Evolutionary conservation across 1,140 invertebrate species (phyloP).

Genomic region (Drosophila triauraria): DNA sequence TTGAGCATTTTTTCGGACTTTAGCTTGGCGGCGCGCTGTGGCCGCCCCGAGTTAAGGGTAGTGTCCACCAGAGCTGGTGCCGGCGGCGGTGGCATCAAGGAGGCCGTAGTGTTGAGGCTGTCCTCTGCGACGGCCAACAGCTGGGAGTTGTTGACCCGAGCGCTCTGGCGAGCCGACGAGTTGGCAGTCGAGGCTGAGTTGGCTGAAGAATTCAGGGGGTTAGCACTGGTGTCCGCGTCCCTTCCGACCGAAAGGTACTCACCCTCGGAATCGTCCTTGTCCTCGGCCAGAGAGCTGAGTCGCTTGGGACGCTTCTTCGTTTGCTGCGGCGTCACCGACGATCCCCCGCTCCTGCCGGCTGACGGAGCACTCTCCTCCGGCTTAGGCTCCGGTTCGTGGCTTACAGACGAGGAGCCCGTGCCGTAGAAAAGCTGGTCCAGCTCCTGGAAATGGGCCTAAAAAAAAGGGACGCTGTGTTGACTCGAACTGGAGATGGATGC

Average conservation of each 20-base stretch:
- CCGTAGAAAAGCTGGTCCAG: constrained; percentile 67
- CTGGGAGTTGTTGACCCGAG: constrained; percentile 65
- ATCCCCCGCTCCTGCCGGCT: constrained; percentile 2
- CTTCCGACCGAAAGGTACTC: not conserved
- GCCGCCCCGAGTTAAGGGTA: constrained; percentile 53
- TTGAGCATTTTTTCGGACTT: constrained; percentile 70
- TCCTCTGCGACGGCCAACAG: constrained; percentile 63
- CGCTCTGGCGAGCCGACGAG: constrained; percentile 16
- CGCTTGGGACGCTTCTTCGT: constrained; percentile 77
- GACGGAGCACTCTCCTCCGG: not conserved
- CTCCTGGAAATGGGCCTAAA: constrained; percentile 61
- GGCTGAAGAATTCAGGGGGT: not conserved
- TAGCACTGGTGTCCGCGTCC: not conserved
- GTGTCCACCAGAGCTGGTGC: constrained; percentile 41
- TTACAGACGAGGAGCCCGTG: not conserved
- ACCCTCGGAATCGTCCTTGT: constrained; percentile 55
- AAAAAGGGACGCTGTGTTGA: constrained; percentile 23
- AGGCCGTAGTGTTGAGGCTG: constrained; percentile 47
- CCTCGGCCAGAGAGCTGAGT: constrained; percentile 54
- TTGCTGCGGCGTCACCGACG: constrained; percentile 70
- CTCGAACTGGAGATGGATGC: no score
- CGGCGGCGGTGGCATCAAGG: constrained; percentile 74
- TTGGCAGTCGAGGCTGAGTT: constrained; percentile 1
- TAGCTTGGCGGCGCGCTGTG: constrained; percentile 73
- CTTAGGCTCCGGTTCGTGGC: constrained; percentile 9